A percentile compares a stretch with the other conserved stretches of the same genome.
These are phyloP conservation scores for Lagenorhynchus albirostris DNA, from an alignment of 2,113 vertebrate species.

Conservation along the genomic window DNA sequence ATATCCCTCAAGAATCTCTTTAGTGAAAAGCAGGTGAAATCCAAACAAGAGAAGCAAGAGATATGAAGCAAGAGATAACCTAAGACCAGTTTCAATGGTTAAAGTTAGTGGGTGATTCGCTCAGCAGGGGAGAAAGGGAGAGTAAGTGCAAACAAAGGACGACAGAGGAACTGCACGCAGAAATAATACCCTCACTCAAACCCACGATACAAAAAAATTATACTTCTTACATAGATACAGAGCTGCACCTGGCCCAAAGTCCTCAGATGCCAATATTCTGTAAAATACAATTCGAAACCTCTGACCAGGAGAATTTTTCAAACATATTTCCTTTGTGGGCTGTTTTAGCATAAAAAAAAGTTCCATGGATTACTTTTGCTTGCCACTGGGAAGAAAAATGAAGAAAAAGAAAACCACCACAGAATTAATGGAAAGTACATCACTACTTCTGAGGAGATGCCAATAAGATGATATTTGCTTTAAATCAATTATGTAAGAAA, in stretches of 20 bases:
- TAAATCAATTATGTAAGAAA: not conserved
- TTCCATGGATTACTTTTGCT: not conserved
- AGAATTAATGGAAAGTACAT: not conserved
- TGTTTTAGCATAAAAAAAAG: not conserved
- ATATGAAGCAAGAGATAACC: not conserved
- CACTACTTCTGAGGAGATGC: not conserved
- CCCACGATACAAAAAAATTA: not conserved
- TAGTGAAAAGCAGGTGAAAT: not conserved
- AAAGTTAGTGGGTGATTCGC: not conserved
- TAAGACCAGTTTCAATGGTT: not conserved
- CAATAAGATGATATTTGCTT: not conserved
- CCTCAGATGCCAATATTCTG: not conserved
- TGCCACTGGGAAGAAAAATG: not conserved
- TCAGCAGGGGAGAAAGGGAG: not conserved
- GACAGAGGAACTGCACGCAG: not conserved
- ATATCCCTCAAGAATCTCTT: not conserved
- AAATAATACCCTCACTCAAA: not conserved
- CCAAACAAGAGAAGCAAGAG: not conserved
- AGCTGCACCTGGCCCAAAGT: not conserved
- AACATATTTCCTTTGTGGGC: not conserved
- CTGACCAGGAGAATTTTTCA: not conserved
- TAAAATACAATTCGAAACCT: not conserved
- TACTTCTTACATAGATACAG: not conserved
- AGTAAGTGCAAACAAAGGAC: not conserved
- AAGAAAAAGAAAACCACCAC: not conserved